Evolutionary conservation across 2,888 invertebrate species (phyloP).

Genomic region (Thymelicus lineola): DNA sequence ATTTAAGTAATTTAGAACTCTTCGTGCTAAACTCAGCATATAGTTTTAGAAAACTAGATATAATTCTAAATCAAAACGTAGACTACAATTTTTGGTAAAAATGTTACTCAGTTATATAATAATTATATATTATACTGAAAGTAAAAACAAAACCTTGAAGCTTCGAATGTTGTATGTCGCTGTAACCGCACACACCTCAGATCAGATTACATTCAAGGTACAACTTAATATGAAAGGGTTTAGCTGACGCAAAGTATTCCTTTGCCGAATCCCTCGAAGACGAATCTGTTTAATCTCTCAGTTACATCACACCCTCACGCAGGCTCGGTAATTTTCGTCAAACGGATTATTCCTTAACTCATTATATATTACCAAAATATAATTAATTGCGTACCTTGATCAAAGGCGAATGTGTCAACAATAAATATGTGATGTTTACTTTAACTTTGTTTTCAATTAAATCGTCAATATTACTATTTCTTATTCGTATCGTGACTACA

Average conservation of each 20-base stretch:
- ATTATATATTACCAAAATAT: not conserved
- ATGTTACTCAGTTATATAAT: not conserved
- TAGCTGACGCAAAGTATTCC: conserved; percentile 1
- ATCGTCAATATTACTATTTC: too few relatives aligned
- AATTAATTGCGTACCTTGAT: too few relatives aligned
- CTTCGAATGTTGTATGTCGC: not conserved
- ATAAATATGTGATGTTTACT: too few relatives aligned
- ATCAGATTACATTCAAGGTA: conserved; percentile 7
- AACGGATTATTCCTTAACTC: not conserved
- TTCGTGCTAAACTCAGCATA: too few relatives aligned
- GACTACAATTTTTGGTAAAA: not conserved
- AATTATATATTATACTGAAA: not conserved
- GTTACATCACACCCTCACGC: not conserved
- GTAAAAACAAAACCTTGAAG: too few relatives aligned
- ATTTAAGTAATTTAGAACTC: too few relatives aligned
- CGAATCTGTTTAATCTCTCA: not conserved
- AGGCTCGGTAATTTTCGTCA: not conserved
- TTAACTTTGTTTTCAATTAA: too few relatives aligned
- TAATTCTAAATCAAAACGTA: not conserved
- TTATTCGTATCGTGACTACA: too few relatives aligned
- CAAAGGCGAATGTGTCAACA: too few relatives aligned
- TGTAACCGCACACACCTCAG: not conserved
- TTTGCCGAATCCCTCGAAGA: not conserved
- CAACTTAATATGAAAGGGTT: conserved; percentile 8
- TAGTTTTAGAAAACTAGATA: too few relatives aligned